phyloP scores from a whole-genome alignment of 2,888 invertebrate genomes.

The Acrobasis suavella region DNA sequence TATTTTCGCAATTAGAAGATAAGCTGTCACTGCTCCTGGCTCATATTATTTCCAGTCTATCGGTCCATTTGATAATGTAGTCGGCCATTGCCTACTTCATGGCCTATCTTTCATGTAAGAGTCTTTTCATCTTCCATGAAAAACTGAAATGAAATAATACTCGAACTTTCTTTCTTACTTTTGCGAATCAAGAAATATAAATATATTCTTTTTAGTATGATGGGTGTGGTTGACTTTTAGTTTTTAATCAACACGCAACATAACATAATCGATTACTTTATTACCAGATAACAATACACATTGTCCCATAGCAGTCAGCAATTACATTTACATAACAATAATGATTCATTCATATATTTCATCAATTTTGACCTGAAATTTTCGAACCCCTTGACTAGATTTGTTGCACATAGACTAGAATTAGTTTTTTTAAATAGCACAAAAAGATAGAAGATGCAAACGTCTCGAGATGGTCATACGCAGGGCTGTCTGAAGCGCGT shows the following conservation, averaged over 20 bases:
- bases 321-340: constrained; percentile 12
- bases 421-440: constrained; percentile 12
- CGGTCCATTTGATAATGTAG: too few species aligned
- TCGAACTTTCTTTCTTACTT: too few species aligned
- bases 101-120: too few species aligned
- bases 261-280: constrained; percentile 4
- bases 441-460: constrained; percentile 34
- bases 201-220: too few species aligned
- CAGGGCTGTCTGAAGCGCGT: constrained; percentile 60
- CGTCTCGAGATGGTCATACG: constrained; percentile 53
- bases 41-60: too few species aligned
- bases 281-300: constrained; percentile 6
- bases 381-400: neutral
- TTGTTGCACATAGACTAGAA: neutral
- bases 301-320: constrained; percentile 4
- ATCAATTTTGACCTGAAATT: neutral
- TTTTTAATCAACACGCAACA: neutral
- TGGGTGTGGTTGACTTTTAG: too few species aligned
- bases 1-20: too few species aligned
- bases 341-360: neutral
- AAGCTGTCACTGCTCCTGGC: too few species aligned
- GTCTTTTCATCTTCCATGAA: too few species aligned
- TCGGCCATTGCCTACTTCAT: too few species aligned
- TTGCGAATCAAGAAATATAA: too few species aligned
- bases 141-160: too few species aligned